Conservation (phyloP, 2,113 vertebrate genomes). For the Chaetorhynchus papuensis region DNA sequence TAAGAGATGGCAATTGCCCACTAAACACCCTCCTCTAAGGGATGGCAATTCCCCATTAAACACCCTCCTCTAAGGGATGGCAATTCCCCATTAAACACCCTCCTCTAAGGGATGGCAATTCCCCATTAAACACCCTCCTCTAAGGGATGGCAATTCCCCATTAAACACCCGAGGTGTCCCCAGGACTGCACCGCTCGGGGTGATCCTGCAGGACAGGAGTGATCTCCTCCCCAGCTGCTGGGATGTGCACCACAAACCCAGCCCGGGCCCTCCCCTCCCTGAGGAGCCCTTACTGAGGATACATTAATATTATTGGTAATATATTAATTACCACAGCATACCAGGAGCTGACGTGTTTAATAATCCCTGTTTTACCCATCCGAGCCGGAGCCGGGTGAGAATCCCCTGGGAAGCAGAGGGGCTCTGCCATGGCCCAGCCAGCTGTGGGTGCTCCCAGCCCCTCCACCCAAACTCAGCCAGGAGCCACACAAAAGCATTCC, state of each 20-base stretch:
- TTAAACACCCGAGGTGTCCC: background rate
- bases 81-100: background rate
- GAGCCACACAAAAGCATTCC: accelerated
- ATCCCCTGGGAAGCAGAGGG: too few relatives aligned
- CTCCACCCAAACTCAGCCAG: background rate
- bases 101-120: accelerated
- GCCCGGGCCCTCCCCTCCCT: background rate
- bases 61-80: too few relatives aligned
- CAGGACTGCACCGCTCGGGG: background rate
- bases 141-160: accelerated
- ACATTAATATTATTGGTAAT: background rate
- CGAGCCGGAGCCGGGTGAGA: background rate
- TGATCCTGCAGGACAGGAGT: background rate
- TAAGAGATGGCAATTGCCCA: accelerated
- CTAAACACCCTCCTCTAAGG: too few relatives aligned
- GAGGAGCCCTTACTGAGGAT: background rate
- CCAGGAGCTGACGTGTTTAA: background rate
- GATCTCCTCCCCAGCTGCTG: background rate
- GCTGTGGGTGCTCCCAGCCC: background rate
- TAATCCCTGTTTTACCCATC: background rate
- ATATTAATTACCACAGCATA: background rate
- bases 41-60: accelerated
- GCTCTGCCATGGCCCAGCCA: background rate
- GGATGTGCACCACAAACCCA: background rate
- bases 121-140: too few relatives aligned